Conservation (phyloP, 2,797 vertebrate species). For the Cuculus canorus region DNA sequence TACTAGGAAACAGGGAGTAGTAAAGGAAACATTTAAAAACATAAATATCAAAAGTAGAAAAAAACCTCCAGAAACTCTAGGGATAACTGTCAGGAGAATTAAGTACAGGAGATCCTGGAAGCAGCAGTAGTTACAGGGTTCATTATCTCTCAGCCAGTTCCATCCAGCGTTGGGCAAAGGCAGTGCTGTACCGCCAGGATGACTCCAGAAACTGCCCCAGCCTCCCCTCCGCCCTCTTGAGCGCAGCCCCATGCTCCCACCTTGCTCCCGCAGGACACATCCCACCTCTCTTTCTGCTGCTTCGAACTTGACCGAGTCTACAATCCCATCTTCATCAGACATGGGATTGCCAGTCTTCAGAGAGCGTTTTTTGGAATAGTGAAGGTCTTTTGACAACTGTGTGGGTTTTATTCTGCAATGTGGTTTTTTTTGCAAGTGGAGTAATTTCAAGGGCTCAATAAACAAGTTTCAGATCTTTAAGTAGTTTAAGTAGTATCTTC, state of each 20-base stretch:
- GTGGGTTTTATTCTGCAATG: not conserved
- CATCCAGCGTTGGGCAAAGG: not conserved
- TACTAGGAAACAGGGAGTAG: not conserved
- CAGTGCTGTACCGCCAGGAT: not conserved
- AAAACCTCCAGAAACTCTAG: not conserved
- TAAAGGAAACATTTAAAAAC: not conserved
- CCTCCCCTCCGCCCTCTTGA: not conserved
- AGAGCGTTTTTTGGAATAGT: not conserved
- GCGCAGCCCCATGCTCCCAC: no score
- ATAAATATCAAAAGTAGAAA: not conserved
- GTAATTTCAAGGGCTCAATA: not conserved
- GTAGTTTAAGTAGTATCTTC: not conserved
- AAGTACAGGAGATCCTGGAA: not conserved
- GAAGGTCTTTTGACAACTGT: not conserved
- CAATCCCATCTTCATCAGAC: not conserved
- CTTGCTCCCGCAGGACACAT: not conserved
- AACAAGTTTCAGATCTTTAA: not conserved
- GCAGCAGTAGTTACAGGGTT: not conserved
- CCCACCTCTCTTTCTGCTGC: not conserved
- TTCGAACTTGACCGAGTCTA: not conserved
- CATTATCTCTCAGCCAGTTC: not conserved
- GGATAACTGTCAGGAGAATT: not conserved
- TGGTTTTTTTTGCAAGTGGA: not conserved
- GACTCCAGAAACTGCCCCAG: no score
- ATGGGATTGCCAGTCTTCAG: not conserved